Evolutionary conservation across 2,797 vertebrate genomes (phyloP).

Genomic region (Microctenopoma stevenorrisi): DNA sequence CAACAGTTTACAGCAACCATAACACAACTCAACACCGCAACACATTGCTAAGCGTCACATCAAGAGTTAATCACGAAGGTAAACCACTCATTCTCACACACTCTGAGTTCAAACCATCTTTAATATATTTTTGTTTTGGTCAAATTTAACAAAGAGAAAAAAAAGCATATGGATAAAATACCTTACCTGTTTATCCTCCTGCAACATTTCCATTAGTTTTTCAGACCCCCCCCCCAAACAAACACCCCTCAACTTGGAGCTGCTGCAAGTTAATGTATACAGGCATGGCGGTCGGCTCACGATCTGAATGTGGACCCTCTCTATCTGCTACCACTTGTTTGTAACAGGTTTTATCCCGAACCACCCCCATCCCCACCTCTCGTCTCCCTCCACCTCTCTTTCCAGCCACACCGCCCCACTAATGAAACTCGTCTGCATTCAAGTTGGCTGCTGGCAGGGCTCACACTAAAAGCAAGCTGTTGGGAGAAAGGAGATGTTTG

Average conservation of each 20-base stretch:
- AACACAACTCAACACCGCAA: constrained; percentile 20
- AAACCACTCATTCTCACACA: constrained; percentile 50
- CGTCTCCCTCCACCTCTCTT: not conserved
- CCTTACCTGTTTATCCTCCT: constrained; percentile 62
- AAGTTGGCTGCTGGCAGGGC: constrained; percentile 84
- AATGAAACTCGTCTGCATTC: constrained; percentile 78
- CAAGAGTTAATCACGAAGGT: constrained; percentile 46
- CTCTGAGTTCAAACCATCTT: constrained; percentile 58
- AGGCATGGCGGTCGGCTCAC: constrained; percentile 91
- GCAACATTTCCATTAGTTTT: constrained; percentile 54
- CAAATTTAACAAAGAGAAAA: constrained; percentile 23
- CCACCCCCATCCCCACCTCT: not conserved
- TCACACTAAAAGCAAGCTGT: constrained; percentile 46
- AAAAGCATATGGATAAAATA: constrained; percentile 35
- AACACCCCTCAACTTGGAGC: constrained; percentile 67
- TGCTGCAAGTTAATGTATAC: constrained; percentile 89
- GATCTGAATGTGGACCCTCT: constrained; percentile 86
- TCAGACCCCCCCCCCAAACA: constrained; percentile 5
- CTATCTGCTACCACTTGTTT: constrained; percentile 56
- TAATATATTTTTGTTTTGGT: constrained; percentile 42
- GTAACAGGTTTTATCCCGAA: constrained; percentile 62
- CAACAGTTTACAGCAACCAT: constrained; percentile 30
- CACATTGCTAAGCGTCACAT: constrained; percentile 28
- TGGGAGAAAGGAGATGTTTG: constrained; percentile 46
- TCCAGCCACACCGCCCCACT: constrained; percentile 52